phyloP scores from a whole-genome alignment of 2,797 vertebrate species.

The Lindbergichthys nudifrons region DNA sequence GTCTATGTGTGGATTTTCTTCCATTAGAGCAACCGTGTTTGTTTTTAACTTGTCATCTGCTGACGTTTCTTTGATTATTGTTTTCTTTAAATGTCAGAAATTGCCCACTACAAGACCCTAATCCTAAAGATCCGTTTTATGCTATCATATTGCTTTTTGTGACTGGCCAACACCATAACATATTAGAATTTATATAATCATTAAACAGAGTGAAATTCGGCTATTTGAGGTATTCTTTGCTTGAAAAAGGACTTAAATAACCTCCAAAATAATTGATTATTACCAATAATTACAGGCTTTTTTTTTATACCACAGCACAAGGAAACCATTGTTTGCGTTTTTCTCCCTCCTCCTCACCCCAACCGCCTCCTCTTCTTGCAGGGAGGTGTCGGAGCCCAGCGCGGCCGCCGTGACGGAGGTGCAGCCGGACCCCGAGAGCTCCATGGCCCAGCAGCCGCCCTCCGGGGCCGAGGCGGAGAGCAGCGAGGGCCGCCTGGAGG shows the following conservation, averaged over 20 bases:
- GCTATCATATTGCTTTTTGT: not conserved
- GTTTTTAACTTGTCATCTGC: not conserved
- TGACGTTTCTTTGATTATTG: not conserved
- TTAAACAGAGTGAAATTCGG: not conserved
- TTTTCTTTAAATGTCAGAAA: not conserved
- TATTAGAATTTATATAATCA: not conserved
- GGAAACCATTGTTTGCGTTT: too few relatives aligned
- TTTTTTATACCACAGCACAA: too few relatives aligned
- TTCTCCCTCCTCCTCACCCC: not conserved
- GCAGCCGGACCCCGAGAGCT: constrained; percentile 79
- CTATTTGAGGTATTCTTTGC: too few relatives aligned
- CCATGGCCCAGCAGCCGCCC: constrained; percentile 77
- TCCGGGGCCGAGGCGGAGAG: constrained; percentile 78
- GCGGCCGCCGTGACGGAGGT: constrained; percentile 82
- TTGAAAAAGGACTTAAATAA: too few relatives aligned
- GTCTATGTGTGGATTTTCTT: constrained; percentile 5
- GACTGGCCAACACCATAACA: not conserved
- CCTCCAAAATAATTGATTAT: too few relatives aligned
- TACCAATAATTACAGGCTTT: too few relatives aligned
- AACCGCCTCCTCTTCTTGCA: constrained; percentile 34
- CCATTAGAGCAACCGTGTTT: too few relatives aligned
- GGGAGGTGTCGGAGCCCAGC: constrained; percentile 84
- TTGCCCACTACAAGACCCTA: not conserved
- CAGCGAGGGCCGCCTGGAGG: constrained; percentile 79
- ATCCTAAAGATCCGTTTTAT: not conserved